Evolutionary conservation across 1,140 invertebrate species (phyloP).

Genomic region (Rhagoletis zephyria): DNA sequence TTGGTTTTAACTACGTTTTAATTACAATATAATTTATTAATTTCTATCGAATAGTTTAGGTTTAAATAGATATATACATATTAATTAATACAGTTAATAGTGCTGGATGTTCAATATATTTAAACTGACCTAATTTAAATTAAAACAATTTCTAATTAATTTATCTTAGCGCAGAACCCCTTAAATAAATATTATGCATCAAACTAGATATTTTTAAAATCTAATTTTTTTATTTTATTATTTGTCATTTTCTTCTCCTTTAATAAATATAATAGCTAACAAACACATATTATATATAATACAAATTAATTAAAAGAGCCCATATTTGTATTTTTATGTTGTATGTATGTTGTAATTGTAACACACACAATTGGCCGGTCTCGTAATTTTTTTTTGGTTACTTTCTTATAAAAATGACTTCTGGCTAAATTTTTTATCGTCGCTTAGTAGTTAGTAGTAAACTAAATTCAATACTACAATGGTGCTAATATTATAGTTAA

Average conservation of each 20-base stretch:
- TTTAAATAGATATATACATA: neutral
- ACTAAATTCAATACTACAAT: conserved; percentile 3
- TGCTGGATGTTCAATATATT: neutral
- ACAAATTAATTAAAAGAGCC: neutral
- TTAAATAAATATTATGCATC: neutral
- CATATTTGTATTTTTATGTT: neutral
- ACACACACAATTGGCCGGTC: neutral
- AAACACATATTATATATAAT: neutral
- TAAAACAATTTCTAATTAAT: neutral
- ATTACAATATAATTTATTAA: conserved; percentile 1
- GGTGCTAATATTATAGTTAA: neutral
- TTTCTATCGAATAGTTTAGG: neutral
- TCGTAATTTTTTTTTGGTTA: neutral
- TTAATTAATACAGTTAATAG: neutral
- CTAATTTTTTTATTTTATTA: neutral
- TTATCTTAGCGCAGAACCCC: neutral
- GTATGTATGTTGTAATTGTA: too few species aligned
- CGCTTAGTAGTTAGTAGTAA: neutral
- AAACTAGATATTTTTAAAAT: neutral
- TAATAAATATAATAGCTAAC: neutral
- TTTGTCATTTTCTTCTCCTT: conserved; percentile 21
- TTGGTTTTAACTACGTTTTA: conserved; percentile 44
- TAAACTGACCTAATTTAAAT: neutral
- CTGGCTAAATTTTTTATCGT: too few species aligned
- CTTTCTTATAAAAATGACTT: neutral